Percentiles rank a stretch among this genome's conserved stretches.
Evolutionary conservation across 1,140 invertebrate species (phyloP).

Genomic region (Chymomyza costata): DNA sequence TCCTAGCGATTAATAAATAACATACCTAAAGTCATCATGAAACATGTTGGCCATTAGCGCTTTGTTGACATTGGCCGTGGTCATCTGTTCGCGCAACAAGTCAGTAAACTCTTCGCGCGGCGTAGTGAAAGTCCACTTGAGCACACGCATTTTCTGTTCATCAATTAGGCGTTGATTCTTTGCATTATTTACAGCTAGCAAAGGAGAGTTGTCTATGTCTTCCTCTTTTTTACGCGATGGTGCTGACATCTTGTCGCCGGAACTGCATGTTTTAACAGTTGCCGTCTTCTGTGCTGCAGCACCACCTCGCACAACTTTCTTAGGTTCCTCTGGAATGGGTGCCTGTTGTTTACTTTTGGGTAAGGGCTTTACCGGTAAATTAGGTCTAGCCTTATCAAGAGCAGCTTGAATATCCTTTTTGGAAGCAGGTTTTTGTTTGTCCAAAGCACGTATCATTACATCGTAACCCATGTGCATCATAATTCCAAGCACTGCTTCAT

Average conservation of each 20-base stretch:
- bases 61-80: constrained; percentile 89
- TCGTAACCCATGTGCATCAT: constrained; percentile 96
- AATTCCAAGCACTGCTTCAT: constrained; percentile 91
- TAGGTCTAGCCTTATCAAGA: constrained; percentile 90
- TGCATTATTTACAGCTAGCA: constrained; percentile 88
- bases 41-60: constrained; percentile 93
- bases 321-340: constrained; percentile 75
- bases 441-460: constrained; percentile 84
- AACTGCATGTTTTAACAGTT: constrained; percentile 76
- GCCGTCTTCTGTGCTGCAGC: constrained; percentile 69
- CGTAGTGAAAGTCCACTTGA: constrained; percentile 98
- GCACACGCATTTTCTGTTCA: constrained; percentile 92
- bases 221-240: constrained; percentile 85
- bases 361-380: constrained; percentile 89
- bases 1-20: too few relatives aligned
- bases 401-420: constrained; percentile 86
- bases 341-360: constrained; percentile 78
- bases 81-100: constrained; percentile 93
- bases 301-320: constrained; percentile 79
- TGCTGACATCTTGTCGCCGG: constrained; percentile 74
- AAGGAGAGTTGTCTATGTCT: constrained; percentile 87
- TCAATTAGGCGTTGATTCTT: constrained; percentile 94
- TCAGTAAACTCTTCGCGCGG: constrained; percentile 96
- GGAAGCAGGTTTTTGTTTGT: constrained; percentile 92
- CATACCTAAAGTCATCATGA: constrained; percentile 89